Percentiles rank a stretch among this genome's conserved stretches.
Conservation (phyloP, 2,113 vertebrate species). For the Ranitomeya imitator region DNA sequence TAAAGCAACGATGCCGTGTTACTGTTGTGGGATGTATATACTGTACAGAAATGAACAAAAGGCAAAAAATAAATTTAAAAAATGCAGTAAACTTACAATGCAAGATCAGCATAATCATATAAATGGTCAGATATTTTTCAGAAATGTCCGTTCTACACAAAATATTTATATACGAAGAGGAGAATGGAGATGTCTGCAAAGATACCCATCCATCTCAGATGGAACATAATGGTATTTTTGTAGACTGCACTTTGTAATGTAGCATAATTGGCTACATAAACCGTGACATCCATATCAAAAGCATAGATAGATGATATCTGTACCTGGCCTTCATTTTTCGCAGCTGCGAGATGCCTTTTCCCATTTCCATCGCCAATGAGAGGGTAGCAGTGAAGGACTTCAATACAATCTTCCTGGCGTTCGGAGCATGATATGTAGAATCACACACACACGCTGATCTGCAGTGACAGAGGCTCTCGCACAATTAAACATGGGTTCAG, state of each 20-base stretch:
- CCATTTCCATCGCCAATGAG: constrained; percentile 45
- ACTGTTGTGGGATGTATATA: neutral
- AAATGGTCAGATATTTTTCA: neutral
- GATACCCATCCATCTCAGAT: neutral
- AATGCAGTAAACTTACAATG: neutral
- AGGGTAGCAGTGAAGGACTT: constrained; percentile 11
- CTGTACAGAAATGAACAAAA: neutral
- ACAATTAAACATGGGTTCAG: constrained; percentile 25
- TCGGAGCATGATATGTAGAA: constrained; percentile 17
- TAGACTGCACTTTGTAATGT: constrained; percentile 13
- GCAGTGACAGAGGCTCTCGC: constrained; percentile 25
- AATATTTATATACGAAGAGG: neutral
- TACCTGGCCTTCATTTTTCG: constrained; percentile 58
- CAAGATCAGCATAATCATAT: neutral
- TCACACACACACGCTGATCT: constrained; percentile 21
- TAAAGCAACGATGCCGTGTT: neutral
- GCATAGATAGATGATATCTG: constrained; percentile 44
- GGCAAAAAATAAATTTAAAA: neutral
- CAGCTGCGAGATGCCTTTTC: constrained; percentile 41
- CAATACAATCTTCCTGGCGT: constrained; percentile 10
- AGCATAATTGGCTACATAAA: constrained; percentile 15
- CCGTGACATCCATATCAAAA: constrained; percentile 26
- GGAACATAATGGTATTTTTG: constrained; percentile 20
- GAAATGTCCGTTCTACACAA: neutral
- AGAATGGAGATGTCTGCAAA: neutral